phyloP scores from a whole-genome alignment of 2,113 vertebrate species.

The Geothlypis trichas region DNA sequence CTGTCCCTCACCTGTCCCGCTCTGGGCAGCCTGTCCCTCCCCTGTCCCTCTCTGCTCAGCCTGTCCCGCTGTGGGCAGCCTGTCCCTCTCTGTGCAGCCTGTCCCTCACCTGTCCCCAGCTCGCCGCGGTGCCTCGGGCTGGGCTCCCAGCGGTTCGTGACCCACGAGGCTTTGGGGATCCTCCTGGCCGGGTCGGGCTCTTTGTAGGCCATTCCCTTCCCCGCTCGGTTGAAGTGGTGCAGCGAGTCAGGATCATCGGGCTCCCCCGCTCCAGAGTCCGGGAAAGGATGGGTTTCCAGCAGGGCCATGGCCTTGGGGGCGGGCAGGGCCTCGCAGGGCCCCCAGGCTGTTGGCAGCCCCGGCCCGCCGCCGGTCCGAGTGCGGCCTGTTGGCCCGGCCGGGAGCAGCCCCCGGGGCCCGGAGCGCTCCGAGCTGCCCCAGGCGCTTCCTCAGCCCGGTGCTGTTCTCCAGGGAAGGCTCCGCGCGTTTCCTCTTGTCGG shows the following conservation, averaged over 20 bases:
- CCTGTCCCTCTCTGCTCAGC: too few relatives aligned
- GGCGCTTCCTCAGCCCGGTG: constrained; percentile 43
- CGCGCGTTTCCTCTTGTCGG: constrained; percentile 4
- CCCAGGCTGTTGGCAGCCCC: constrained; percentile 36
- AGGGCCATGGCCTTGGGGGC: accelerated
- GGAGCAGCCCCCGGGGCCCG: background rate
- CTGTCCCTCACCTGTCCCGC: too few relatives aligned
- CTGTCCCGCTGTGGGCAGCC: background rate
- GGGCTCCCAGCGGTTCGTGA: constrained; percentile 75
- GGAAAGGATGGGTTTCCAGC: background rate
- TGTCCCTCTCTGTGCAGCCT: too few relatives aligned
- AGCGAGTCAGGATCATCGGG: background rate
- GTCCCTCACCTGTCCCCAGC: constrained; percentile 73
- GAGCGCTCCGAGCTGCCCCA: background rate
- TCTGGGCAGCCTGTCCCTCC: too few relatives aligned
- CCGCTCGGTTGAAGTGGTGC: constrained; percentile 79
- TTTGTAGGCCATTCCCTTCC: constrained; percentile 64
- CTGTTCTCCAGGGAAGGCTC: constrained; percentile 50
- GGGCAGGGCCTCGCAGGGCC: accelerated
- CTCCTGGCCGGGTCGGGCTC: background rate
- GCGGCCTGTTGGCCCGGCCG: background rate
- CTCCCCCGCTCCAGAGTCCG: accelerated
- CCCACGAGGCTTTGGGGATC: constrained; percentile 67
- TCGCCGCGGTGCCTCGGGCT: constrained; percentile 38
- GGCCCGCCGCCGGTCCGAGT: background rate